Evolutionary conservation across 2,113 vertebrate genomes (phyloP).

Genomic region (Tragelaphus strepsiceros): DNA sequence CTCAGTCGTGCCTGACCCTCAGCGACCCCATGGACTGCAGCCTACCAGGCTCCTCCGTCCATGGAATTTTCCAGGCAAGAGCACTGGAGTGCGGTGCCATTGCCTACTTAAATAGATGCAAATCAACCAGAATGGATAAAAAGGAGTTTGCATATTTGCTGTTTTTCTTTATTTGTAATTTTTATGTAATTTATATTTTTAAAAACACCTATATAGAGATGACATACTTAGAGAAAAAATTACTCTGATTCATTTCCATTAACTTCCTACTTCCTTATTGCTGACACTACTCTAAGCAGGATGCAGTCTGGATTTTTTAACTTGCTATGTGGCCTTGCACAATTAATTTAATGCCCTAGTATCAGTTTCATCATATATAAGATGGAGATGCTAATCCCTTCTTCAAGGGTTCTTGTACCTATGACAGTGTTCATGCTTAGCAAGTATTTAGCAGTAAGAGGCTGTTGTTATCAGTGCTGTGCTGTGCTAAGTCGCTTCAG

Average conservation of each 20-base stretch:
- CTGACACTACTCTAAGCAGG: neutral
- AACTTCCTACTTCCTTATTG: neutral
- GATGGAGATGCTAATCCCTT: neutral
- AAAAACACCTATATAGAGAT: neutral
- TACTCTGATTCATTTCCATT: neutral
- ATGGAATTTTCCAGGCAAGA: no score
- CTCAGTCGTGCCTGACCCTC: no score
- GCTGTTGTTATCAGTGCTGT: neutral
- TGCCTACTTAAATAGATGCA: neutral
- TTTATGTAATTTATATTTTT: neutral
- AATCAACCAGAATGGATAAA: neutral
- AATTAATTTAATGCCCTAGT: neutral
- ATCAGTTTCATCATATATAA: neutral
- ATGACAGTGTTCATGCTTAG: neutral
- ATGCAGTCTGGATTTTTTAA: neutral
- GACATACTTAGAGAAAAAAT: slow-evolving; percentile 6
- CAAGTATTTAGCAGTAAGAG: neutral
- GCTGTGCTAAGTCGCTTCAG: neutral
- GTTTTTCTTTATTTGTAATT: slow-evolving; percentile 19
- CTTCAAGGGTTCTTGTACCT: neutral
- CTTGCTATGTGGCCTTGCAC: neutral
- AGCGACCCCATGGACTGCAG: no score
- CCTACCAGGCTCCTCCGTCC: no score
- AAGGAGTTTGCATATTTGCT: neutral
- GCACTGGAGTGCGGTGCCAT: no score